Evolutionary conservation across 2,888 invertebrate species (phyloP), one percentile per base, ranked within the genome.

Genomic region (Napeogenes inachia): DNA sequence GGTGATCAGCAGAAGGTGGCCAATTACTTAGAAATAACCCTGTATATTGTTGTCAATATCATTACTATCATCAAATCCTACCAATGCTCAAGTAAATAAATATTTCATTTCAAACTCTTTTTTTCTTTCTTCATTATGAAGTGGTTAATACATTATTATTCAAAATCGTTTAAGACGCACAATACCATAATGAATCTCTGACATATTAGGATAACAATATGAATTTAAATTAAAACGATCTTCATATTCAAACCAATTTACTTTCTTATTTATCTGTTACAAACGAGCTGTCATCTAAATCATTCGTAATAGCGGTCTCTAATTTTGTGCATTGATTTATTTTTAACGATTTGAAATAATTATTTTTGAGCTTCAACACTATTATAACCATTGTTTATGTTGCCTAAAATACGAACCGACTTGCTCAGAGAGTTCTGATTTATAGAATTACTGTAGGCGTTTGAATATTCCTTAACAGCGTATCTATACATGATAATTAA

Each of bases 271-370:
- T 67, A 61, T 59, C 62, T 68, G 64, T 80, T 81, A 86, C 78
- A 82, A 79, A 88, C 81, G 83, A 78, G 79, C 85, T 79, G 84
- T 75, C 87, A 82, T 74, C 81, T 89, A 89, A 89, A 89, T 89
- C 87, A 87, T 76, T 73, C 73, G 72, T 85, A 82, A 85, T 85
- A 81, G 80, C 80, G 78, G 79, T 76, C 80, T 87, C 83, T 84
- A 87, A 88, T 86, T 81, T 74, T 85, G 84, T 82, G 84, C 84
- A 83, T 82, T 89, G 87, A 89, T 89, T 89, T 89, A 89, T 88
- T 82, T 79, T 76, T 83, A 87, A 81, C 78, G 83, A 79, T 85
- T 78, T 80, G 80, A 85, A 88, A 86, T 88, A 88, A 87, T 86
- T 87, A 82, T 78, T 79, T 77, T 79, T 81, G 81, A 82, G 77